Conservation (phyloP, 2,113 vertebrate species). For the Platysternon megacephalum region DNA sequence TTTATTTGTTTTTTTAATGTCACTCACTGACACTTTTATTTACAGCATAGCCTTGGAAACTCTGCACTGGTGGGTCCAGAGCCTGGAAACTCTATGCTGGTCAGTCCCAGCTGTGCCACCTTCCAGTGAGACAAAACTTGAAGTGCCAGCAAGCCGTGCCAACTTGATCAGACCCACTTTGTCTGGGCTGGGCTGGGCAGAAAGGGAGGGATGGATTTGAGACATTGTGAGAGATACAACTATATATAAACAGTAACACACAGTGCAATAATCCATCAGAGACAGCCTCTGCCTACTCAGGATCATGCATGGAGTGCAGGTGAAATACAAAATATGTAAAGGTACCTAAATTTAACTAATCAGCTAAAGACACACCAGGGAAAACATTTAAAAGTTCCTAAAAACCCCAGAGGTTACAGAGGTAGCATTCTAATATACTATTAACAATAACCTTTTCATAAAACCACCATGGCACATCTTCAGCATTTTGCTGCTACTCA, state of each 20-base stretch:
- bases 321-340: accelerated
- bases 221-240: neutral
- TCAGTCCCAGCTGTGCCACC: neutral
- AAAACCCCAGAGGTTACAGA: neutral
- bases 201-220: neutral
- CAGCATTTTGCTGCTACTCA: neutral
- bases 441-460: neutral
- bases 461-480: neutral
- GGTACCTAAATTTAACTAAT: neutral
- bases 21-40: neutral
- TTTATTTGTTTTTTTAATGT: neutral
- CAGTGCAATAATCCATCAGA: neutral
- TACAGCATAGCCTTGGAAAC: neutral
- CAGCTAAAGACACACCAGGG: neutral
- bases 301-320: neutral
- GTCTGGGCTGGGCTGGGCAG: neutral
- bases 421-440: neutral
- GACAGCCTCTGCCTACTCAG: neutral
- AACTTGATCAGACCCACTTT: neutral
- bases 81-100: neutral
- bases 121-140: neutral
- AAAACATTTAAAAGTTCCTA: neutral
- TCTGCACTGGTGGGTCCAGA: neutral
- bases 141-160: neutral
- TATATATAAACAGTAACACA: accelerated